A percentile compares a stretch with the other conserved stretches of the same genome.
Evolutionary conservation across 1,140 invertebrate species (phyloP).

Genomic region (Apocrypta bakeri): DNA sequence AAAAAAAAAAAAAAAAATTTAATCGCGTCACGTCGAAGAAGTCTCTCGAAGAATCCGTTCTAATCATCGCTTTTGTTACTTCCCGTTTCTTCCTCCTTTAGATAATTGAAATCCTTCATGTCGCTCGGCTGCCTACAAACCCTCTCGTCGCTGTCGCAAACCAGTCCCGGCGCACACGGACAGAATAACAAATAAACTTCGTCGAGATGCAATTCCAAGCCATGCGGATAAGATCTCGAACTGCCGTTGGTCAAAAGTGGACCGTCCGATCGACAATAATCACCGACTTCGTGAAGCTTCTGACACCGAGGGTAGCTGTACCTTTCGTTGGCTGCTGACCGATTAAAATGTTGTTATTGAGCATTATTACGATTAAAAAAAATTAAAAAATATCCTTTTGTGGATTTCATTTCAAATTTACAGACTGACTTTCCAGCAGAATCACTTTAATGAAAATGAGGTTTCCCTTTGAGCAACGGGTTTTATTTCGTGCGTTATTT

Average conservation of each 20-base stretch:
- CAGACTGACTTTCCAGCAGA: no score
- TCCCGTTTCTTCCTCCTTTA: neutral
- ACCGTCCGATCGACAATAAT: slow-evolving; percentile 55
- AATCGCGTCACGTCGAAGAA: no score
- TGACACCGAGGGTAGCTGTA: slow-evolving; percentile 59
- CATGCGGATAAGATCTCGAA: slow-evolving; percentile 57
- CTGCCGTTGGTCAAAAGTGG: slow-evolving; percentile 46
- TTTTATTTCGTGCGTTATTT: neutral
- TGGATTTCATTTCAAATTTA: neutral
- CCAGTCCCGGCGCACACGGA: slow-evolving; percentile 58
- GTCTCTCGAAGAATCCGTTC: neutral
- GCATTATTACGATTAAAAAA: neutral
- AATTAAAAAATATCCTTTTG: neutral
- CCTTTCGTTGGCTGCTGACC: slow-evolving; percentile 46
- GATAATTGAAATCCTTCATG: neutral
- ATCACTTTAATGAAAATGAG: no score
- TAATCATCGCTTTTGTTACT: neutral
- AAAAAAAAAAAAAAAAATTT: no score
- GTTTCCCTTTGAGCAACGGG: no score
- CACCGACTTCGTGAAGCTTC: slow-evolving; percentile 47
- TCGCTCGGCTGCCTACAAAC: slow-evolving; percentile 43
- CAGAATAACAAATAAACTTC: slow-evolving; percentile 59
- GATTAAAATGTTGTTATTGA: neutral
- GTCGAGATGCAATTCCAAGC: slow-evolving; percentile 48
- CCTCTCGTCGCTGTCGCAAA: slow-evolving; percentile 50